A percentile compares a stretch with the other conserved stretches of the same genome.
Conservation (phyloP, 2,888 invertebrate genomes). For the Electrophaes corylata region DNA sequence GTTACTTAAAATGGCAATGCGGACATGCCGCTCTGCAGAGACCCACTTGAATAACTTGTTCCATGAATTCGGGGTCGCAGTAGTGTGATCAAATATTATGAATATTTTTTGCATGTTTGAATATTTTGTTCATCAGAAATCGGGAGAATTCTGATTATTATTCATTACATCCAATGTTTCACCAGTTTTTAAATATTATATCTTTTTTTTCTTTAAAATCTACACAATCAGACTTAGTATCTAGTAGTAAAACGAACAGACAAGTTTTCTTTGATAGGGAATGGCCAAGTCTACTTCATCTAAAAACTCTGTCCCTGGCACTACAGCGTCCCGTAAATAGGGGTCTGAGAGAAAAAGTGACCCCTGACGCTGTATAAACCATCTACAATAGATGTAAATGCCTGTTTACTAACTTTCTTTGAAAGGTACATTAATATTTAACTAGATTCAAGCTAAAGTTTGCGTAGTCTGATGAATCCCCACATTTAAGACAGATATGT, state of each 20-base stretch:
- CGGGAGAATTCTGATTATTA: not conserved
- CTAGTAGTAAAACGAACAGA: too few species aligned
- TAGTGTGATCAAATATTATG: constrained; percentile 1
- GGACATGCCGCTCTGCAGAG: not conserved
- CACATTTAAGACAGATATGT: constrained; percentile 5
- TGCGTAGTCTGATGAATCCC: constrained; percentile 10
- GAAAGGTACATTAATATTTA: not conserved
- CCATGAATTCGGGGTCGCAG: constrained; percentile 8
- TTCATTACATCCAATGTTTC: not conserved
- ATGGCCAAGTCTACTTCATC: too few species aligned
- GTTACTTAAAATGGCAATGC: not conserved
- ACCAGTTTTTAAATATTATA: too few species aligned
- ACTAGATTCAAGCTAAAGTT: constrained; percentile 2
- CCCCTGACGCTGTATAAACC: too few species aligned
- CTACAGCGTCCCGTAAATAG: too few species aligned
- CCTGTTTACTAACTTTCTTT: not conserved
- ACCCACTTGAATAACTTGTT: constrained; percentile 17
- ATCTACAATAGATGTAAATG: too few species aligned
- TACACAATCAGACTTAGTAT: too few species aligned
- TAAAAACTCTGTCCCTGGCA: too few species aligned
- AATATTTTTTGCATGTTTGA: constrained; percentile 9
- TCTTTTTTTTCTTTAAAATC: too few species aligned
- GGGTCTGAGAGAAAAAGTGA: too few species aligned
- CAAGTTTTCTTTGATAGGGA: too few species aligned
- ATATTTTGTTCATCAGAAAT: not conserved